Base-by-base conservation (phyloP, 2,113 vertebrate genomes). In the Arvicanthis niloticus region DNA sequence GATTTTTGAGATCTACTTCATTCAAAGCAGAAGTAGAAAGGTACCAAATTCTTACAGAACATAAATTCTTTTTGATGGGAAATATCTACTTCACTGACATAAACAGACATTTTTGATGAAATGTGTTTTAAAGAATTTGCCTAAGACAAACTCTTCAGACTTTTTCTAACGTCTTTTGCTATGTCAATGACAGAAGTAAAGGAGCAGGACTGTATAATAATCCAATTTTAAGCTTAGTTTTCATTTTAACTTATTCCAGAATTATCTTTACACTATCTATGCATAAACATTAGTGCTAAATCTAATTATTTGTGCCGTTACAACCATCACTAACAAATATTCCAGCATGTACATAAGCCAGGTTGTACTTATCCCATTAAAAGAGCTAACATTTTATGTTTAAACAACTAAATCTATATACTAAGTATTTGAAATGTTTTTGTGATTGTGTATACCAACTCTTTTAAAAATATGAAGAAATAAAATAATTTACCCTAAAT, bases 1-100 rank as follows among this genome's bases (percentile, higher is more conserved):
- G 1, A 37, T 45, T 88, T 95, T 31, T 67, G 48, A 80, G 26
- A 56, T 45, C 1, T 75, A 70, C 21, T 62, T 92, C 88, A 78
- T 31, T 90, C 45, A 92, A 91, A 85, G 21, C 51, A 88, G 62
- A 94, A 93, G 45, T 31, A 96, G 42, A 42, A 93, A 88, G 11
- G 29, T 37, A 62, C 10, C n/a, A 85, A 21, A 31, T 91, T 70
- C 26, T 92, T 89, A 53, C 0, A 88, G 26, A 92, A 84, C 21
- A 73, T 45, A 89, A 91, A 96, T 48, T 37, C 42, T 80, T 81
- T 5, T 88, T 65, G 9, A 62, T 70, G 56, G 37, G 65, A 91
- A 91, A 73, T 70, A 78, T 19, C 31, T 7, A 70, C 62, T 67
- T 53, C 62, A 68, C 19, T 45, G 31, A 37, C 16, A 93, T 7